Base-by-base conservation (phyloP, 1,140 invertebrate genomes). In the Trissolcus basalis region DNA sequence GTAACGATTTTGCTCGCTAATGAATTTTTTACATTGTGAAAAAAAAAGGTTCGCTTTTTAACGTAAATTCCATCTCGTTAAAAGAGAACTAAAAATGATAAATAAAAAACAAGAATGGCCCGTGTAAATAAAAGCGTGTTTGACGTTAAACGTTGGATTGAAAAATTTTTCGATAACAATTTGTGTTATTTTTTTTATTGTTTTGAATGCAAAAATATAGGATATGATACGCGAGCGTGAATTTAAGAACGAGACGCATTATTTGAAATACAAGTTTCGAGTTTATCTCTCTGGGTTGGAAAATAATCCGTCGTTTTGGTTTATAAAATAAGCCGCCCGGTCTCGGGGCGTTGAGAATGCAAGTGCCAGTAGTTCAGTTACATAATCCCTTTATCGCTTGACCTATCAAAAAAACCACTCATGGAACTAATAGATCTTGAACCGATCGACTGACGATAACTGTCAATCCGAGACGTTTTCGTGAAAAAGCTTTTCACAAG, bases 381-480 rank as follows among this genome's bases (percentile, higher is more conserved):
- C 33, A 39, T 61, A 51, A 61, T 13, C 27, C 59, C 11, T 10
- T 63, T 63, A 63, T 53, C 59, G 48, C 19, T 43, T 51, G 59
- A 61, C 59, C 48, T 44, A 61, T 61, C 50, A 64, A 54, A 64
- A 50, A 36, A 64, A 53, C n/a, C 50, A 47, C 41, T 53, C 32
- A 47, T 27, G n/a, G 11, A 51, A 51, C 36, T 33, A 61, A 53
- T 33, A 45, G 32, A 53, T 51, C 35, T 55, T 65, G 41, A 65
- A 55, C 51, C 61, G 45, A 65, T 65, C 35, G 44, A 39, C 27
- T 33, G 16, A 12, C 32, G 50, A 55, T 64, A 55, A 55, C 50
- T 16, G 53, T 49, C 43, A 43, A 7, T 13, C 12, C 54, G 45
- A 53, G 13, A 54, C 27, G 15, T 51, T 53, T 44, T 14, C 27